Percentiles rank a stretch among this genome's conserved stretches.
These are phyloP conservation scores for Electrona antarctica DNA, from an alignment of 2,113 vertebrate species.

Conservation along the genomic window DNA sequence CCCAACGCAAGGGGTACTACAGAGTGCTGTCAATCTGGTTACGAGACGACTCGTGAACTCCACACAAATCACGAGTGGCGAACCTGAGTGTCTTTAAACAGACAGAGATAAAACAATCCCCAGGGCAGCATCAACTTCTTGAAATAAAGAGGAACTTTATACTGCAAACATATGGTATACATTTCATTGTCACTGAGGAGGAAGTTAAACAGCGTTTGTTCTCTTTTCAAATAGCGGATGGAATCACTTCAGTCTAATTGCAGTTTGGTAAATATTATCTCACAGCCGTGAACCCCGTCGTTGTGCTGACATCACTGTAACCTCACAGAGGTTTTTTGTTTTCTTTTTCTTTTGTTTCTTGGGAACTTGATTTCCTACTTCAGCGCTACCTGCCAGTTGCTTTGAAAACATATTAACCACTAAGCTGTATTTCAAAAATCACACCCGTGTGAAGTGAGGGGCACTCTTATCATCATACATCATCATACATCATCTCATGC, in stretches of 20 bases:
- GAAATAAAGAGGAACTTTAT: not conserved
- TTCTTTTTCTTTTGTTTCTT: not conserved
- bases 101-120: slow-evolving; percentile 23
- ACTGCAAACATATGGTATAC: slow-evolving; percentile 36
- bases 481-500: too few relatives aligned
- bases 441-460: too few relatives aligned
- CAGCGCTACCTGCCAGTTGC: slow-evolving; percentile 29
- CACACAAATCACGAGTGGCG: slow-evolving; percentile 46
- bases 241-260: slow-evolving; percentile 20
- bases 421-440: too few relatives aligned
- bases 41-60: slow-evolving; percentile 41
- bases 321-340: not conserved
- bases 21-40: slow-evolving; percentile 51
- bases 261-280: slow-evolving; percentile 37
- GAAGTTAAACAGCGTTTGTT: slow-evolving; percentile 41
- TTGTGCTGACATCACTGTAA: slow-evolving; percentile 17
- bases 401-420: slow-evolving; percentile 3
- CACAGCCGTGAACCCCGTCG: slow-evolving; percentile 27
- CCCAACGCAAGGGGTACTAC: slow-evolving; percentile 40
- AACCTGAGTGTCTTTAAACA: slow-evolving; percentile 11
- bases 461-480: too few relatives aligned
- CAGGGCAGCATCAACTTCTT: slow-evolving; percentile 10
- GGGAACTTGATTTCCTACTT: slow-evolving; percentile 21
- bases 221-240: slow-evolving; percentile 22
- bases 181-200: slow-evolving; percentile 36